Base-by-base conservation (phyloP, 2,797 vertebrate species). In the Poecilia wingei region DNA sequence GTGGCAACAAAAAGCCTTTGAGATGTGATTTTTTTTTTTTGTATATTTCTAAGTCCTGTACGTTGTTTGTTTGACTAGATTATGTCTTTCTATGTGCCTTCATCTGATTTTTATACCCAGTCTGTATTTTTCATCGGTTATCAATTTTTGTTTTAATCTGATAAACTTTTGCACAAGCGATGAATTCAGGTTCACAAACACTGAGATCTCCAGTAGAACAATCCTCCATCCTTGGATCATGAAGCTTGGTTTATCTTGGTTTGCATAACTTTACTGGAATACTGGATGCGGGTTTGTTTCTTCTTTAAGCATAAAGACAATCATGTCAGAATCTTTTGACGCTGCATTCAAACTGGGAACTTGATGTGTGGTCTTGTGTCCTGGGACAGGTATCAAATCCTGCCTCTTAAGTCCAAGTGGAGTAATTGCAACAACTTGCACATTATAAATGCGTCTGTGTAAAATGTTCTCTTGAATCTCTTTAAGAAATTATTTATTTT, bases 401-500 rank as follows among this genome's bases (percentile, higher is more conserved):
- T 72, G 33, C 25, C 33, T 78, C 28, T 28, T 80, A 28, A 43
- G 82, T 68, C 25, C 6, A 71, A 81, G 55, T 82, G 70, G 31
- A 57, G 8, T 57, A 28, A 80, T 75, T 71, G 74, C 76, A 88
- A 75, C 68, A 45, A 64, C 72, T 41, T 82, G 53, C 76, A 78
- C 57, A 78, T 85, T 83, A 75, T 77, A 74, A 79, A 78, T 77
- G 49, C 74, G 20, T 84, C 36, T 64, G 53, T 79, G 25, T 82
- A 45, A 13, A 69, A 36, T 69, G 78, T 22, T 80, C 72, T 79
- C 31, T 73, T 45, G 75, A 70, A 74, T 81, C 51, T 57, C 72
- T n/a, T 77, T 28, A 80, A 16, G 84, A 79, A 59, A 69, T 9
- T 69, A 85, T 91, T 91, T 91, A 92, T 92, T 88, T 86, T 77